phyloP scores from a whole-genome alignment of 1,140 invertebrate genomes.

The Adoxophyes honmai region DNA sequence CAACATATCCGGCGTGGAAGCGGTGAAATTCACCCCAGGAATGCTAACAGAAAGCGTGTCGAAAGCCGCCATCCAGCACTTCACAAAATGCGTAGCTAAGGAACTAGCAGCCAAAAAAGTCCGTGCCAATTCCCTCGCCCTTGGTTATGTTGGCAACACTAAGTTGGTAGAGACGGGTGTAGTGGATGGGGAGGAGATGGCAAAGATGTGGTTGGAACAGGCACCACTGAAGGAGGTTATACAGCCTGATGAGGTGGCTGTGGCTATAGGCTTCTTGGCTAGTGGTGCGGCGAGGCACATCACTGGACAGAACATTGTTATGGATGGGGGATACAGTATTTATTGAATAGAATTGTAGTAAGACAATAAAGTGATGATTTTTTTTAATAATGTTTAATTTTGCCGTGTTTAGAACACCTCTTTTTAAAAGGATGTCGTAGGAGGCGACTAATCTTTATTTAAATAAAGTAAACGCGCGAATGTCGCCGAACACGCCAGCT shows the following conservation, averaged over 20 bases:
- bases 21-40: conserved; percentile 78
- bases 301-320: conserved; percentile 14
- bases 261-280: conserved; percentile 8
- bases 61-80: conserved; percentile 85
- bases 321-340: conserved; percentile 17
- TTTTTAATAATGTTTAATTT: too few relatives aligned
- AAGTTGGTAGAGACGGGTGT: conserved; percentile 7
- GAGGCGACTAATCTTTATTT: too few relatives aligned
- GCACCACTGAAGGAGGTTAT: conserved; percentile 11
- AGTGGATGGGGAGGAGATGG: conserved; percentile 10
- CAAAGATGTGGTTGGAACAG: background rate
- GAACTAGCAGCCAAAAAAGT: conserved; percentile 81
- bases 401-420: too few relatives aligned
- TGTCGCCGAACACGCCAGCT: too few relatives aligned
- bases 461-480: too few relatives aligned
- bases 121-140: conserved; percentile 84
- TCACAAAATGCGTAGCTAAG: conserved; percentile 81
- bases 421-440: too few relatives aligned
- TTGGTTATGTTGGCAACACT: conserved; percentile 57
- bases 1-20: conserved; percentile 85
- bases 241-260: conserved; percentile 5
- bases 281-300: conserved; percentile 3
- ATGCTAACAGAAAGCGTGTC: conserved; percentile 83
- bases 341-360: too few relatives aligned
- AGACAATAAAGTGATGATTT: too few relatives aligned